Evolutionary conservation across 2,888 invertebrate genomes (phyloP), one percentile per base, ranked within the genome.

Genomic region (Schizaphis graminum): DNA sequence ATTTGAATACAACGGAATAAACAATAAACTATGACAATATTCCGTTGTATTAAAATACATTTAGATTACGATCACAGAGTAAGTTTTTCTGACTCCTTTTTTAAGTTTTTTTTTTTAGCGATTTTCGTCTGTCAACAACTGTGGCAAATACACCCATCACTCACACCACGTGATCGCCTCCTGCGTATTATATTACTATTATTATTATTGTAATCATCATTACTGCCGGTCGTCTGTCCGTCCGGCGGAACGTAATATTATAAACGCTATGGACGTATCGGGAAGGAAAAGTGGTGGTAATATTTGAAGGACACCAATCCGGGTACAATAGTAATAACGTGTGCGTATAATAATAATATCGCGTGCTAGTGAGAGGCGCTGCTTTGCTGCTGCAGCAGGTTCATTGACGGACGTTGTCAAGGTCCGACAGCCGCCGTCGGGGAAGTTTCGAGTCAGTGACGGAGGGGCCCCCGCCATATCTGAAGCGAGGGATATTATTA

Each of bases 361-460:
- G 67, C 41, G 84, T 16, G 44, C 57, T 10, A 89, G 89, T 57
- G 84, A 90, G 93, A 93, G 93, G 89, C 57, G 35, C 49, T 57
- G 28, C 28, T 67, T 67, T 67, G 41, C 61, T 67, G 41, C 61
- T n/a, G 44, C 77, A 28, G 93, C 90, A 90, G 94, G 94, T 94
- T 94, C 94, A 94, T 94, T 94, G 94, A 94, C 94, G 94, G 94
- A 91, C 94, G 94, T 94, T 94, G 94, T 91, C 94, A 94, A 94
- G 94, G 94, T 91, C 91, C 87, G 35, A 87, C 92, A 21, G 49
- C 86, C 87, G 92, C 92, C 88, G 67, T n/a, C 92, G 88, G 92
- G 53, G 53, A 47, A 44, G 88, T 56, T 88, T 93, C 89, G 56
- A 41, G 8, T 77, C 77, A 0, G 35, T 16, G 35, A 35, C 77